These are phyloP conservation scores for Pterophyllum scalare DNA, from an alignment of 2,113 vertebrate species.

Conservation along the genomic window DNA sequence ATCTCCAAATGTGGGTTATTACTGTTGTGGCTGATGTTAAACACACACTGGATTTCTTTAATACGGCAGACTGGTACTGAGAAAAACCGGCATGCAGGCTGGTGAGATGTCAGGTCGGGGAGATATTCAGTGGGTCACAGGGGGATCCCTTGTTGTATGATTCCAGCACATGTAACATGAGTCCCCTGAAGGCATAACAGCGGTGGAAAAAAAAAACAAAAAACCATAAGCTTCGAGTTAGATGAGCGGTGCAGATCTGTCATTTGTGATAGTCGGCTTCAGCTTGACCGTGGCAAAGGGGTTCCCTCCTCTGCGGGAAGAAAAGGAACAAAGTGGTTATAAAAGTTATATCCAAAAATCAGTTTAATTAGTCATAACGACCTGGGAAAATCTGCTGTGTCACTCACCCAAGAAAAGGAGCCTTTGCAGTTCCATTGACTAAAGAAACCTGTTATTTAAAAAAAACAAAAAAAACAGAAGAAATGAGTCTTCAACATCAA, in stretches of 20 bases:
- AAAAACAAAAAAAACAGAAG: conserved; percentile 33
- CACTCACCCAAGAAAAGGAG: conserved; percentile 90
- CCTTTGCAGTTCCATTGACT: conserved; percentile 87
- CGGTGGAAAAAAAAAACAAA: conserved; percentile 10
- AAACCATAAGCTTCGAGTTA: conserved; percentile 55
- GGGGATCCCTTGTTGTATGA: conserved; percentile 6
- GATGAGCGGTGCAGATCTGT: conserved; percentile 91
- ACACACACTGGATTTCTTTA: conserved; percentile 20
- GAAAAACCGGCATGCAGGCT: conserved; percentile 45
- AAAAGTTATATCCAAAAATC: background rate
- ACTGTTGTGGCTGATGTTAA: background rate
- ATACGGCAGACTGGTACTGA: conserved; percentile 14
- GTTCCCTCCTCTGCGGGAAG: conserved; percentile 88
- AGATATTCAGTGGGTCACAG: conserved; percentile 11
- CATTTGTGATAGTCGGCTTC: conserved; percentile 93
- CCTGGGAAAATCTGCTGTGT: conserved; percentile 10
- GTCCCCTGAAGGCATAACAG: conserved; percentile 48
- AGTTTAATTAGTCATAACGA: background rate
- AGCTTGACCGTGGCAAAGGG: conserved; percentile 94
- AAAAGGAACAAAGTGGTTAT: background rate
- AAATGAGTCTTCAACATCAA: conserved; percentile 34
- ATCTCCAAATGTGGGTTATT: background rate
- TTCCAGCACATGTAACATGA: background rate
- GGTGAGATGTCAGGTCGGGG: conserved; percentile 45
- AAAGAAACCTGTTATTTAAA: conserved; percentile 83